Evolutionary conservation across 2,113 vertebrate genomes (phyloP), one percentile per base, ranked within the genome.

Genomic region (Ancistrus triradiatus): DNA sequence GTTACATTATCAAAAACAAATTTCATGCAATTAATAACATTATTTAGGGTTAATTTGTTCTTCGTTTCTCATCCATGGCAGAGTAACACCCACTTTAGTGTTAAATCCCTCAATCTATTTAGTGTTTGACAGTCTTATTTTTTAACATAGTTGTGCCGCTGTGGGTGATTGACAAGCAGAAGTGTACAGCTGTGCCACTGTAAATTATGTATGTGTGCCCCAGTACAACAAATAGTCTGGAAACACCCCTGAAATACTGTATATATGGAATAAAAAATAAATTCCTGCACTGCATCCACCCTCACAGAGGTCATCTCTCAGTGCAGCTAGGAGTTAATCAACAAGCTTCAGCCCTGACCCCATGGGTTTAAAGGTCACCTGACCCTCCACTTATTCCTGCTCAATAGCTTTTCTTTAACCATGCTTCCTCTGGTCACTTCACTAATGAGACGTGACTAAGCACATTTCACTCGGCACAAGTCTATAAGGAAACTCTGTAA

Each of bases 251-350:
- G 0, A 3, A 28, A 27, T 48, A 19, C 17, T 65, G 40, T 25
- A 4, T n/a, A 13, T n/a, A 4, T 31, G 27, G 19, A 37, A 17
- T 3, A 31, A 55, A 24, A 3, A 52, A 1, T 1, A 13, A 37
- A 66, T 47, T 56, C 52, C 31, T 46, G 66, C 4, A 58, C 50
- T 35, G 35, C 15, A 0, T 7, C 42, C 48, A 63, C 66, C 65
- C 25, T 37, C n/a, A 50, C 24, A 27, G 65, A 78, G 85, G 81
- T 85, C 82, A 79, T 31, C 37, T 48, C 63, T 79, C 78, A 68
- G 74, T 81, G 77, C 70, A 74, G 70, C 73, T 75, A 28, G 15
- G 19, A 80, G 74, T 79, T 74, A 81, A 86, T 85, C 77, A 86
- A 77, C 69, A 63, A 52, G 24, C 62, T 46, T 46, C 25, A 19